Evolutionary conservation across 1,140 invertebrate species (phyloP), one percentile per base, ranked within the genome.

Genomic region (Arctopsyche grandis): DNA sequence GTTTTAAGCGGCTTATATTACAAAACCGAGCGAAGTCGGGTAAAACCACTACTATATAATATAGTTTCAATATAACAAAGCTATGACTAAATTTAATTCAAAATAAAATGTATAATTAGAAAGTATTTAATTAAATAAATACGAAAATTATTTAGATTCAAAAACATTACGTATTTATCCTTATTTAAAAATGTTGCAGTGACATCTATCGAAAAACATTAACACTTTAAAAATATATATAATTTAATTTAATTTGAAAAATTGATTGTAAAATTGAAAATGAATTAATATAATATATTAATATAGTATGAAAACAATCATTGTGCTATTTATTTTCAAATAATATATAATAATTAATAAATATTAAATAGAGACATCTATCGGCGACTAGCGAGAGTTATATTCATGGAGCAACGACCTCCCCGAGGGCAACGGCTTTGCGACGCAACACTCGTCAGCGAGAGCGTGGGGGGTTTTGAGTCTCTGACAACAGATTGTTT

Each of bases 331-430:
- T 29, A 56, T 21, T 24, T 78, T 63, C 3, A 60, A 26, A 48
- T 44, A 66, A 69, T 69, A 69, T 43, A 48, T 69, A 69, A 69
- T 69, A 14, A 69, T 43, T 63, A 60, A 60, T 46, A 16, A 29
- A 43, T 78, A 58, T 56, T 60, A 60, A 58, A 71, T 48, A 22
- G 19, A 43, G 21, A 21, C 60, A 78, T 69, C 81, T 80, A 52
- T 63, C 70, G 81, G 70, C 75, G 70, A 9, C 22, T 82, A 82
- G 81, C 71, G 16, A 38, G 80, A 82, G 78, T 69, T 80, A 14
- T 12, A 75, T 58, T 10, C 58, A 12, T 38, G 69, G 81, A 75
- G 69, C 79, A 79, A 77, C 76, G 79, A 80, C 76, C 80, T 46
- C 38, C 21, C 56, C 76, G 79, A 77, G 81, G 75, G 70, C 79